Conservation (phyloP, 1,140 invertebrate genomes). For the Globodera rostochiensis region DNA sequence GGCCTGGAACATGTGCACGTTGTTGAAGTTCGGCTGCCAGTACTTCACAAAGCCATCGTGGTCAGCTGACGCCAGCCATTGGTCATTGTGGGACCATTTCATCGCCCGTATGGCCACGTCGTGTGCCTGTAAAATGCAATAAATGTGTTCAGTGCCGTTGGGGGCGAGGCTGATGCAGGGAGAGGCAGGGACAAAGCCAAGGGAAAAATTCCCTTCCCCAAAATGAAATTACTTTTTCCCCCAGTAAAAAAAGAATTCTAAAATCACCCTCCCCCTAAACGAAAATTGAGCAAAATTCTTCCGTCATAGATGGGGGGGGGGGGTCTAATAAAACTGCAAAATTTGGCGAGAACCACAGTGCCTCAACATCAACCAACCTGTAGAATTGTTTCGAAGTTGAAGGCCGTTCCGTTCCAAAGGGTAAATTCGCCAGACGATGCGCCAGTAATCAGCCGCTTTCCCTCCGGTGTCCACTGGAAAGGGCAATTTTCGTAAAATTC, state of each 20-base stretch:
- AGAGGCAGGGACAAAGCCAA: too few species aligned
- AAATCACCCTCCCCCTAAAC: too few species aligned
- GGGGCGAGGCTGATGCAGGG: too few species aligned
- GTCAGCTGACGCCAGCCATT: conserved; percentile 99
- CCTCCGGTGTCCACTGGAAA: conserved; percentile 91
- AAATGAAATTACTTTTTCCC: too few species aligned
- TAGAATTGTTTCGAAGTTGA: conserved; percentile 99
- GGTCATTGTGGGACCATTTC: conserved; percentile 98
- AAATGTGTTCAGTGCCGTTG: too few species aligned
- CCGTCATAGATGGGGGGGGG: too few species aligned
- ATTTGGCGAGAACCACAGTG: too few species aligned
- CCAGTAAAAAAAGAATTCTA: too few species aligned
- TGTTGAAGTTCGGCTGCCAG: conserved; percentile 99
- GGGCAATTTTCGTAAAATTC: neutral
- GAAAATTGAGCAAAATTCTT: too few species aligned
- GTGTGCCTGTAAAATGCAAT: conserved; percentile 77
- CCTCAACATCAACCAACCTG: conserved; percentile 70
- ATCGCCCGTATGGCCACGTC: conserved; percentile 95
- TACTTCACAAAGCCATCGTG: conserved; percentile 98
- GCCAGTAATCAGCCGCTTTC: conserved; percentile 91
- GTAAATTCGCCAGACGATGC: conserved; percentile 99
- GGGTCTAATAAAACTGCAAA: too few species aligned
- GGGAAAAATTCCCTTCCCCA: too few species aligned
- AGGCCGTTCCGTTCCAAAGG: conserved; percentile 98
- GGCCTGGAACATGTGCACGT: conserved; percentile 99